A percentile compares a stretch with the other conserved stretches of the same genome.
These are phyloP conservation scores for Percopsis transmontana DNA, from an alignment of 2,113 vertebrate species.

Conservation along the genomic window DNA sequence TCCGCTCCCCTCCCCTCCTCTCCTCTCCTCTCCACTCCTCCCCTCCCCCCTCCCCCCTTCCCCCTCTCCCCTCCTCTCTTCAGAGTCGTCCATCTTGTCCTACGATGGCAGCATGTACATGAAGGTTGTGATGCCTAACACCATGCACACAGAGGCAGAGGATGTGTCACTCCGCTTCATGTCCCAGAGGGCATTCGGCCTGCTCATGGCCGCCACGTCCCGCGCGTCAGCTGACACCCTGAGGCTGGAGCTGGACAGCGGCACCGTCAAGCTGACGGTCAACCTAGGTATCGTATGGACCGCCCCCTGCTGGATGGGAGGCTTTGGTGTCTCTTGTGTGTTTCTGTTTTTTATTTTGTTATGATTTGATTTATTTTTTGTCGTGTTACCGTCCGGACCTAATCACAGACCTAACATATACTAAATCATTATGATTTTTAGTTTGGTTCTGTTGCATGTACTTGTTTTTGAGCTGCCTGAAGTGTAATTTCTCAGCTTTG, in stretches of 20 bases:
- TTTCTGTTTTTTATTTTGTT: background rate
- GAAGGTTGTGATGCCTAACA: constrained; percentile 93
- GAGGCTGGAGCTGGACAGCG: constrained; percentile 92
- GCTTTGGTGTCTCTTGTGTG: constrained; percentile 63
- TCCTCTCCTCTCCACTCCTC: background rate
- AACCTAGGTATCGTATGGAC: constrained; percentile 94
- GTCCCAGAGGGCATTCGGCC: constrained; percentile 93
- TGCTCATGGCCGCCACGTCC: constrained; percentile 94
- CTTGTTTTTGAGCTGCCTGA: too few relatives aligned
- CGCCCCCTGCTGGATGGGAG: constrained; percentile 57
- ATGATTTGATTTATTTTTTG: constrained; percentile 11
- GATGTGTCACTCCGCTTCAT: constrained; percentile 97
- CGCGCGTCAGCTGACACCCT: constrained; percentile 92
- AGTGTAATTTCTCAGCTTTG: too few relatives aligned
- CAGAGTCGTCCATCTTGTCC: constrained; percentile 95
- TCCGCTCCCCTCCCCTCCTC: background rate
- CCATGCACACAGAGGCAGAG: constrained; percentile 95
- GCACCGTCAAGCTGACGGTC: constrained; percentile 95
- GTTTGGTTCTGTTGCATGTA: too few relatives aligned
- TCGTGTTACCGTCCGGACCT: too few relatives aligned
- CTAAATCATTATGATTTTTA: too few relatives aligned
- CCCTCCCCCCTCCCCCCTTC: background rate
- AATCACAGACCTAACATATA: too few relatives aligned
- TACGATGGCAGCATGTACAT: constrained; percentile 98
- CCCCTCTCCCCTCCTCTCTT: background rate